These are phyloP conservation scores for Rhabdophis nuchalis DNA, from an alignment of 2,797 vertebrate species.

Conservation along the genomic window DNA sequence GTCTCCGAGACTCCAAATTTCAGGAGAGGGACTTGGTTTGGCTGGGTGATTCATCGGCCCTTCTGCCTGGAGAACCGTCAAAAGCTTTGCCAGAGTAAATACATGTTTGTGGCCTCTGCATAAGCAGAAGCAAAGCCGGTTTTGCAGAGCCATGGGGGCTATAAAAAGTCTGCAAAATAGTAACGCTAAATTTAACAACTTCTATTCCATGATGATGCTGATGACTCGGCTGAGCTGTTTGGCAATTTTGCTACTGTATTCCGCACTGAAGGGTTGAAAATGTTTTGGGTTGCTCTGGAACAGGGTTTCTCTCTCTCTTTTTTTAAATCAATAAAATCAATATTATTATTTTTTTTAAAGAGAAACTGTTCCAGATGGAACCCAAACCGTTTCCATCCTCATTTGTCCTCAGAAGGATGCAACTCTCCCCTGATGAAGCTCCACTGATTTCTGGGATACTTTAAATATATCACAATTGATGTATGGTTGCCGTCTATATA, in stretches of 20 bases:
- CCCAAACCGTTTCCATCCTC: not conserved
- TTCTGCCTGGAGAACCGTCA: not conserved
- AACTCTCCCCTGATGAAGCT: not conserved
- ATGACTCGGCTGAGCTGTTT: not conserved
- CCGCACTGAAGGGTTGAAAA: not conserved
- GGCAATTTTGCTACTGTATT: too few relatives aligned
- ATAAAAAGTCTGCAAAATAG: not conserved
- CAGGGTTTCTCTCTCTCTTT: not conserved
- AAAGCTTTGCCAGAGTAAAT: not conserved
- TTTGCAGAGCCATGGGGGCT: not conserved
- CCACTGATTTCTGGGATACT: not conserved
- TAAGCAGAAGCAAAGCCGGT: not conserved
- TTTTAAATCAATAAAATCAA: not conserved
- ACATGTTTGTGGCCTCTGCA: not conserved
- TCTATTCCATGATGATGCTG: not conserved
- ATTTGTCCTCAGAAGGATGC: not conserved
- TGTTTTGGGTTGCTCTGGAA: not conserved
- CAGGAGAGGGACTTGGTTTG: not conserved
- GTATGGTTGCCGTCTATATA: not conserved
- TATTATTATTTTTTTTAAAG: not conserved
- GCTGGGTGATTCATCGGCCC: not conserved
- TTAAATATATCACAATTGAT: not conserved
- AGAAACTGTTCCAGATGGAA: not conserved
- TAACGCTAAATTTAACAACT: not conserved
- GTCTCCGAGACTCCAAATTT: not conserved